phyloP scores from a whole-genome alignment of 2,797 vertebrate genomes.

The Eidolon dupreanum region DNA sequence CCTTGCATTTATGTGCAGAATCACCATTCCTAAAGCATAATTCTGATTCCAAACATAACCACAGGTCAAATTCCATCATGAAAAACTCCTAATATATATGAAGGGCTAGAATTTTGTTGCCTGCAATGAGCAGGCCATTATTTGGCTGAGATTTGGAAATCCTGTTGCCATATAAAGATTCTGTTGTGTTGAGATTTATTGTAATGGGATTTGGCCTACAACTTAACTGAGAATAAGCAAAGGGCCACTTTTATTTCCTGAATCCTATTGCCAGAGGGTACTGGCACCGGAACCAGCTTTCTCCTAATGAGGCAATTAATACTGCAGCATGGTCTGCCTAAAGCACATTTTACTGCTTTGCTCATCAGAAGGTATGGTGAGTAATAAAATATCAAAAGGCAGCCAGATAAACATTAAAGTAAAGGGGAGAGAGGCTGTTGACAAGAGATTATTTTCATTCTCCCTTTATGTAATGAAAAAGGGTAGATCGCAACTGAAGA shows the following conservation, averaged over 20 bases:
- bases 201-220: conserved; percentile 31
- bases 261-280: background rate
- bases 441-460: conserved; percentile 1
- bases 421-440: background rate
- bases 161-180: conserved; percentile 1
- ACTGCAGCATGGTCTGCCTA: background rate
- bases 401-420: conserved; percentile 39
- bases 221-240: conserved; percentile 42
- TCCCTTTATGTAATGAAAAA: background rate
- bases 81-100: background rate
- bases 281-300: background rate
- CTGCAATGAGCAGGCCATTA: background rate
- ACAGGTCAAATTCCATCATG: conserved; percentile 19
- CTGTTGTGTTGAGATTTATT: conserved; percentile 10
- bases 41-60: conserved; percentile 4
- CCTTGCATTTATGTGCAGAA: background rate
- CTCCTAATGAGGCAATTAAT: conserved; percentile 62
- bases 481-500: background rate
- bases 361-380: conserved; percentile 20
- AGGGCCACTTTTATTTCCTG: conserved; percentile 37
- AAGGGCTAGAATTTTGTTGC: background rate
- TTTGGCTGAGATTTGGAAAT: background rate
- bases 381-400: conserved; percentile 57
- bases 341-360: conserved; percentile 9
- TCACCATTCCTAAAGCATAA: background rate